Evolutionary conservation across 2,113 vertebrate species (phyloP), one percentile per base, ranked within the genome.

Genomic region (Vidua macroura): DNA sequence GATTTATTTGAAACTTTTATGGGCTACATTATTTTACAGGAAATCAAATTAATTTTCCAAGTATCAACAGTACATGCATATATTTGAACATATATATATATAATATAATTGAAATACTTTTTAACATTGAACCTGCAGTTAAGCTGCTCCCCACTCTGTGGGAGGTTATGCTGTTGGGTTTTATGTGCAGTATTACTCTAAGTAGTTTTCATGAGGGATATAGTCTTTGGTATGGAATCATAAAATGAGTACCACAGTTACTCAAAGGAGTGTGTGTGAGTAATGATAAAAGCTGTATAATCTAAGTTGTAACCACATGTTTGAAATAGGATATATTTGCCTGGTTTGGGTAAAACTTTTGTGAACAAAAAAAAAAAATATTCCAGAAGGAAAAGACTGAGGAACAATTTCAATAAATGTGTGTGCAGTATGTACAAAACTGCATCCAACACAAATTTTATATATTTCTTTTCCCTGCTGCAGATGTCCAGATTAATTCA

Each of bases 401-500:
- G 15, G 23, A 88, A 78, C 17, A 48, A 24, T 77, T 84, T 73
- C 59, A 67, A 37, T 48, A 63, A 94, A n/a, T 5, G 0, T 33
- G 16, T 20, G 28, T 49, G 48, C 53, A 64, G 20, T 43, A 76
- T 68, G 43, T 44, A 76, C n/a, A 81, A 77, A 79, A 73, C 31
- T 59, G 22, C 31, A 74, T 14, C 41, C 30, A 70, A 46, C 25
- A 37, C 14, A 90, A 62, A 7, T 84, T 48, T 41, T 9, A 31
- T 1, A 5, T 28, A 30, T 95, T 91, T 95, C 63, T 80, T 66
- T 88, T 67, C 66, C 21, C 51, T 66, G 44, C 62, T 79, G 72
- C 92, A 98, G 98, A 98, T 93, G 89, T 37, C 41, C 91, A 93
- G 63, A 93, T 97, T 68, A 97, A 98, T 91, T 98, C 98, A 2